Base-by-base conservation (phyloP, 2,797 vertebrate genomes). In the Lutra lutra region DNA sequence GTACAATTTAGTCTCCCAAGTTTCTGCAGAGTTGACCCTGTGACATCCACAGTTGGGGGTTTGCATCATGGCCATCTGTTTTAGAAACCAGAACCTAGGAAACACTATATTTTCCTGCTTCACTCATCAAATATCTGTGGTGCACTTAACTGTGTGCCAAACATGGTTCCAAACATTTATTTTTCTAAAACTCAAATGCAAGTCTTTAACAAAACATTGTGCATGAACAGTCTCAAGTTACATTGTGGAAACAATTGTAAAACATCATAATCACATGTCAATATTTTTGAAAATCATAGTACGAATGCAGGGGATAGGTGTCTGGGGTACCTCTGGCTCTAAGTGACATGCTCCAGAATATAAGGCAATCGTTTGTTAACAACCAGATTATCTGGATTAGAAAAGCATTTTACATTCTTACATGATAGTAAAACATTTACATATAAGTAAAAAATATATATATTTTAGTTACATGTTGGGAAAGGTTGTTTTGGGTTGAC, bases 401-500 rank as follows among this genome's bases (percentile, higher is more conserved):
- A 54, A 92, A 62, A 43, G 8, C 0, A 5, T 43, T 92, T 95
- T 77, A 62, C 2, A 77, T 66, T 95, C 38, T 51, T 86, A 58
- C 13, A n/a, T 89, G 58, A 51, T 12, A 56, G 18, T 2, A 43
- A 83, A 43, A 85, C 43, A n/a, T 68, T 66, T 68, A 8, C 20
- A 38, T 56, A 68, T 62, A 79, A 73, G 32, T 78, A 7, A 78
- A 54, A 78, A n/a, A 29, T 17, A 51, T 51, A n/a, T n/a, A 13
- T 73, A 17, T 51, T 93, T 92, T 91, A 46, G 20, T 86, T 91
- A 62, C 23, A 87, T 51, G 11, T 72, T 56, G 4, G 25, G 20
- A 95, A 97, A 95, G 80, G 27, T 17, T 29, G 15, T 70, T 66
- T 96, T n/a, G n/a, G 14, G 4, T 73, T 95, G 72, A 64, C 68